Percentiles rank a stretch among this genome's conserved stretches.
Evolutionary conservation across 2,797 vertebrate species (phyloP).

Genomic region (Stomatorhinus walkeri): DNA sequence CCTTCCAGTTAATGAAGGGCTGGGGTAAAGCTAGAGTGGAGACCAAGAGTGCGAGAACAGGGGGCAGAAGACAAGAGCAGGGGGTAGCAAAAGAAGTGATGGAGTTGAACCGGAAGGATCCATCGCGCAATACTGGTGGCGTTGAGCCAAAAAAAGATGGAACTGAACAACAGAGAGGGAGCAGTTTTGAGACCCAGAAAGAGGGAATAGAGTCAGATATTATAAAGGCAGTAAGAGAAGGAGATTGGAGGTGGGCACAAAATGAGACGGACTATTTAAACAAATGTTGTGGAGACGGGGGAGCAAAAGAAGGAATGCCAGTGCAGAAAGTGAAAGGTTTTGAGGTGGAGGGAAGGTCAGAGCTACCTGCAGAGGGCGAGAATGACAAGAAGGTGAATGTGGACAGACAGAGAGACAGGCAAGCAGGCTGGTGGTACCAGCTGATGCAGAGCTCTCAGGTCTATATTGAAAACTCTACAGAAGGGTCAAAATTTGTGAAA

Average conservation of each 20-base stretch:
- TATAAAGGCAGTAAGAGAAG: slow-evolving; percentile 37
- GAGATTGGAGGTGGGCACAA: slow-evolving; percentile 24
- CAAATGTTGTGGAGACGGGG: slow-evolving; percentile 19
- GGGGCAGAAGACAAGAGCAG: neutral
- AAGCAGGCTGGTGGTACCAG: slow-evolving; percentile 96
- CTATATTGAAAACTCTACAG: slow-evolving; percentile 79
- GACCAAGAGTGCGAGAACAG: slow-evolving; percentile 6
- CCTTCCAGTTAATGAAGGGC: slow-evolving; percentile 82
- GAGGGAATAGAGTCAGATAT: slow-evolving; percentile 45
- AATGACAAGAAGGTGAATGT: slow-evolving; percentile 28
- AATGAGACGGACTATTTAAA: slow-evolving; percentile 34
- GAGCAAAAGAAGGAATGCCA: slow-evolving; percentile 47
- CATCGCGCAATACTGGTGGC: neutral
- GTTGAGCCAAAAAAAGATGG: slow-evolving; percentile 11
- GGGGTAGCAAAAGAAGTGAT: slow-evolving; percentile 35
- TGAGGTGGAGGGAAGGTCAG: slow-evolving; percentile 25
- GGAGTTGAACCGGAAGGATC: slow-evolving; percentile 29
- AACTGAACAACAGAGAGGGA: neutral
- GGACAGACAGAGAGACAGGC: slow-evolving; percentile 60
- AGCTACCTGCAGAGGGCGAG: slow-evolving; percentile 34
- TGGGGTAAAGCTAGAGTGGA: slow-evolving; percentile 46
- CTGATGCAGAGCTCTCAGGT: slow-evolving; percentile 98
- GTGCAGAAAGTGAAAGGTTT: slow-evolving; percentile 38
- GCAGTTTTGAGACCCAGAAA: slow-evolving; percentile 43
- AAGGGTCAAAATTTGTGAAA: slow-evolving; percentile 73